Evolutionary conservation across 2,888 invertebrate genomes (phyloP), one percentile per base, ranked within the genome.

Genomic region (Aromia moschata): DNA sequence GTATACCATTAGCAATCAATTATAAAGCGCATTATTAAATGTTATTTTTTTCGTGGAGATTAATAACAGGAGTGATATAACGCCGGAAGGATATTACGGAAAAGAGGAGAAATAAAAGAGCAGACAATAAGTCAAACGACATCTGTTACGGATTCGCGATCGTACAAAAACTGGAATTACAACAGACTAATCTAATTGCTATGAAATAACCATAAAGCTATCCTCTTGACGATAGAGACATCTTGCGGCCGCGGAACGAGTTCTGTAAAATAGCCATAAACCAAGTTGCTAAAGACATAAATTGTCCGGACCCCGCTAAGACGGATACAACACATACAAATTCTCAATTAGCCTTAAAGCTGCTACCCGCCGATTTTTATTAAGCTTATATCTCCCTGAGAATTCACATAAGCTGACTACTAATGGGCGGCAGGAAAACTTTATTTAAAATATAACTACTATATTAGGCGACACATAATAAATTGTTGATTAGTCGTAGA

Each of bases 181-280:
- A 75, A 77, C 77, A 74, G 79, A 76, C 77, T 77, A 79, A 79
- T 79, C 79, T 80, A 80, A 80, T 80, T 80, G 80, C 79, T 72
- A 73, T 71, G 76, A 74, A 79, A 80, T 78, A 79, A 78, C 79
- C 79, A 79, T 79, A 80, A 79, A 79, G 78, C 74, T 72, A 75
- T 77, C 76, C 77, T 75, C 75, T 71, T 74, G 79, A 74, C 76
- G 78, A 81, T 80, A 79, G 79, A 81, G 81, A 80, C 81, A 80
- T 81, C 80, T 79, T 80, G 79, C 75, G 80, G 79, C 74, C 76
- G 75, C 72, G 70, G 70, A 80, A 80, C 79, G 76, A 77, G 79
- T 79, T 79, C 75, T 74, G 73, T 74, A 76, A 78, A 79, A 79
- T 74, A 73, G 79, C 78, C 79, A 79, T 81, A 81, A 81, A 81